Evolutionary conservation across 2,888 invertebrate species (phyloP), one percentile per base, ranked within the genome.

Genomic region (Drosophila prolongata): DNA sequence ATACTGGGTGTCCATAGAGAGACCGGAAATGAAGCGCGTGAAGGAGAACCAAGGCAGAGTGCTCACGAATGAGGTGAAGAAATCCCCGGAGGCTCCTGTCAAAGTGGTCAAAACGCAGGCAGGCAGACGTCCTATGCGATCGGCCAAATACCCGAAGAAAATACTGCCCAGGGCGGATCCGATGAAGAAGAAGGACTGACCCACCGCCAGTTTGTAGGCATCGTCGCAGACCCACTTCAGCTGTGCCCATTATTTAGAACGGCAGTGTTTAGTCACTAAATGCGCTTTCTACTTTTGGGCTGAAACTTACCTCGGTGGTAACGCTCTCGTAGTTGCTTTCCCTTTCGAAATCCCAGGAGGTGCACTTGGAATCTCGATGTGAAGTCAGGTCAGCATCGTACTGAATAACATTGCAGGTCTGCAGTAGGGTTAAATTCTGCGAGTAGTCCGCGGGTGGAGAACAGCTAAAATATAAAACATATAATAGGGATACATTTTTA

Each of bases 131-230:
- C 92, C 95, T 56, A 94, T 92, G 16, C 90, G 90, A 89, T 95
- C 95, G 0, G 94, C 94, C 59, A 94, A 81, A 67, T 93, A 91
- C 1, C 95, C 94, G 77, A 94, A 93, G 13, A 91, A 80, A 24
- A 94, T 90, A 38, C 93, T 94, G 1, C 95, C 95, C 27, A 94
- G 61, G 3, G 94, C 93, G 13, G 94, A 94, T n/a, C 95, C 95
- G 34, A 94, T 87, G 83, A 94, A 95, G 87, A 94, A 94, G 61
- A 94, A 91, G 1, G 94, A 94, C 88, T 94, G 94, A 0, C 94
- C 94, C 40, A 94, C 85, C 10, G 93, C 93, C 42, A 93, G 92
- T 80, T 93, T 93, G 93, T 94, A 94, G 55, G 93, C 92, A 42
- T 94, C 91, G 4, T 92, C 91, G 78, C 95, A 95, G 16, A 95